Conservation (phyloP, 2,888 invertebrate genomes). For the Camponotus fellah region DNA sequence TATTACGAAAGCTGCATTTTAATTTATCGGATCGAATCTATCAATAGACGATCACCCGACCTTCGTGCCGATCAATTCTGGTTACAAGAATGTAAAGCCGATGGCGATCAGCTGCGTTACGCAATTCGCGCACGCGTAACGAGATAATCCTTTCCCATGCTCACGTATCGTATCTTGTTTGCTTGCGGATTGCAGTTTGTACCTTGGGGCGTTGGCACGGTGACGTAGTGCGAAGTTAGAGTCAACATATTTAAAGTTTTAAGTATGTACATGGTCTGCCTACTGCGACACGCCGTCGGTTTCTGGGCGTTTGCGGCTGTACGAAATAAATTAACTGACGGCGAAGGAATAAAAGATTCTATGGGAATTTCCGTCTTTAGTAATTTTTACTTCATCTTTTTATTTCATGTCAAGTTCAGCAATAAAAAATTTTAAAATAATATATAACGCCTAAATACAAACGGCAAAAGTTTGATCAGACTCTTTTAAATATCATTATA, state of each 20-base stretch:
- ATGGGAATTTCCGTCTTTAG: not conserved
- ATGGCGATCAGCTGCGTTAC: conserved; percentile 72
- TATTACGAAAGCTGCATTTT: conserved; percentile 67
- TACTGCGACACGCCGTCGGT: conserved; percentile 15
- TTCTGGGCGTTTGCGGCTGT: conserved; percentile 20
- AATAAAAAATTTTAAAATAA: not conserved
- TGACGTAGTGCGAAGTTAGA: conserved; percentile 66
- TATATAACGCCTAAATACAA: not conserved
- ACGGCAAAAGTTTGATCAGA: not conserved
- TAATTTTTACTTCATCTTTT: not conserved
- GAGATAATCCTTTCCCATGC: conserved; percentile 59
- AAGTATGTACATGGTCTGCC: conserved; percentile 57
- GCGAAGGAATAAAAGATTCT: not conserved
- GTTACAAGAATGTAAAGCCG: conserved; percentile 70
- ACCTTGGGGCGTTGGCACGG: conserved; percentile 34
- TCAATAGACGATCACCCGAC: conserved; percentile 55
- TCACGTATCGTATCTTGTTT: conserved; percentile 50
- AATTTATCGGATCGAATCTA: conserved; percentile 68
- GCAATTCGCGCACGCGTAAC: conserved; percentile 64
- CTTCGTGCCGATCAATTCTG: conserved; percentile 65
- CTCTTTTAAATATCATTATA: not conserved
- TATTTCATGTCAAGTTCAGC: not conserved
- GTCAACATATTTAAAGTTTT: conserved; percentile 77
- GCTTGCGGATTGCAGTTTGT: conserved; percentile 58
- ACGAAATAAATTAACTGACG: conserved; percentile 33